A percentile compares a stretch with the other conserved stretches of the same genome.
These are phyloP conservation scores for Lagopus leucura DNA, from an alignment of 2,113 vertebrate genomes.

Conservation along the genomic window DNA sequence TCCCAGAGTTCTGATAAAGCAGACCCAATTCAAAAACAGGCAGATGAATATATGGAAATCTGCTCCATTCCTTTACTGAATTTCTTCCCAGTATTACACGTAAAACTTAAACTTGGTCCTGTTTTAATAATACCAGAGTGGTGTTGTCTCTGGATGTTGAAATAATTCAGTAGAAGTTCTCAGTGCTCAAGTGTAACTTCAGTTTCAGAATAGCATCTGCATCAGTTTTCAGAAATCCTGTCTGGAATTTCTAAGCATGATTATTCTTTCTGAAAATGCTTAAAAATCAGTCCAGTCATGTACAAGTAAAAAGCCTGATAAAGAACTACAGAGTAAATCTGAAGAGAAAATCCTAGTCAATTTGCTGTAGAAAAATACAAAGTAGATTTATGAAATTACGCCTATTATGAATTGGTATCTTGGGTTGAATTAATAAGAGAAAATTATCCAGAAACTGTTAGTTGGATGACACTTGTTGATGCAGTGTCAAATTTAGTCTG, in stretches of 20 bases:
- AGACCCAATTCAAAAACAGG: background rate
- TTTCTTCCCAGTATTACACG: background rate
- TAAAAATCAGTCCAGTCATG: constrained; percentile 3
- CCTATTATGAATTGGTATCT: background rate
- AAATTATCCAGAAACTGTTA: background rate
- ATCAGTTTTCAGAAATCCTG: constrained; percentile 25
- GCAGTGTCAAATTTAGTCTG: background rate
- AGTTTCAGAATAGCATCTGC: constrained; percentile 44
- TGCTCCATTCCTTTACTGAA: background rate
- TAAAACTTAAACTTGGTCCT: background rate
- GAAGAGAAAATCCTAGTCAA: background rate
- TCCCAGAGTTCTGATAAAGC: background rate
- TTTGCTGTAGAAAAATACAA: background rate
- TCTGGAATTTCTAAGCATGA: constrained; percentile 30
- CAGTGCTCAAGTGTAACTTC: constrained; percentile 22
- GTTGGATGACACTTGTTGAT: background rate
- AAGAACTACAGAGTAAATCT: background rate
- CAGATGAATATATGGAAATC: background rate
- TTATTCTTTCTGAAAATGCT: constrained; percentile 41
- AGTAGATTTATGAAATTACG: background rate
- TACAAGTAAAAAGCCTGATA: background rate
- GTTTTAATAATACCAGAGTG: background rate
- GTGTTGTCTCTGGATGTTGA: background rate
- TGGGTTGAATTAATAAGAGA: background rate
- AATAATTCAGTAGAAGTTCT: constrained; percentile 33